Evolutionary conservation across 2,797 vertebrate species (phyloP), one percentile per base, ranked within the genome.

Genomic region (Rhabdomys pumilio): DNA sequence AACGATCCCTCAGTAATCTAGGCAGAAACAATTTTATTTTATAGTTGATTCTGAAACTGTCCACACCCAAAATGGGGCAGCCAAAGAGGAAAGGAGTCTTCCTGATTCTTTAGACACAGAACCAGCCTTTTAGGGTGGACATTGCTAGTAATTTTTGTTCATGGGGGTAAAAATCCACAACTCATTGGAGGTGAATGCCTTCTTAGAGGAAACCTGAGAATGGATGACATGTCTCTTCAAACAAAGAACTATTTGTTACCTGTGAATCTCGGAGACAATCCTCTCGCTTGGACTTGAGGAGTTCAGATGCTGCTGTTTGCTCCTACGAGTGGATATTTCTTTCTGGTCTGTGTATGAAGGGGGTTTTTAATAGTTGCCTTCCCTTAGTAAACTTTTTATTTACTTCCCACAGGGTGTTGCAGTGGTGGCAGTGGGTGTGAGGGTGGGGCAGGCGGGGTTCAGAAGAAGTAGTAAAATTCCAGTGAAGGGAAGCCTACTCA

Each of bases 111-210:
- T 34, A 90, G 38, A 26, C 1, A 59, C 47, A 90, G 6, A 76
- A 41, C 1, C 91, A 44, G 0, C 14, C 17, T 88, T 96, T 59
- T 38, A 55, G 11, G 24, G 22, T 65, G 1, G 7, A 8, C 20
- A 19, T 85, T 75, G 8, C 38, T 47, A 67, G 55, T 44, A 73
- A 31, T 93, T 92, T 72, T 63, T 89, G 67, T 93, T 96, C 82
- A 3, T 12, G 2, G n/a, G 91, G 53, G 31, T 57, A 38, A 89
- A 82, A 59, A 38, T 17, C 9, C 29, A 9, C 1, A 55, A 2
- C 41, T 24, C 2, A 14, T 2, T 2, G 6, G 8, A 53, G 13
- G 31, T 15, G 19, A 67, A 57, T n/a, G 8, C 4, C 41, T 41
- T 94, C 41, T 72, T 20, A 2, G 13, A 24, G 29, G 44, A 88